A percentile compares a stretch with the other conserved stretches of the same genome.
These are phyloP conservation scores for Nephila pilipes DNA, from an alignment of 1,140 invertebrate genomes.

Conservation along the genomic window DNA sequence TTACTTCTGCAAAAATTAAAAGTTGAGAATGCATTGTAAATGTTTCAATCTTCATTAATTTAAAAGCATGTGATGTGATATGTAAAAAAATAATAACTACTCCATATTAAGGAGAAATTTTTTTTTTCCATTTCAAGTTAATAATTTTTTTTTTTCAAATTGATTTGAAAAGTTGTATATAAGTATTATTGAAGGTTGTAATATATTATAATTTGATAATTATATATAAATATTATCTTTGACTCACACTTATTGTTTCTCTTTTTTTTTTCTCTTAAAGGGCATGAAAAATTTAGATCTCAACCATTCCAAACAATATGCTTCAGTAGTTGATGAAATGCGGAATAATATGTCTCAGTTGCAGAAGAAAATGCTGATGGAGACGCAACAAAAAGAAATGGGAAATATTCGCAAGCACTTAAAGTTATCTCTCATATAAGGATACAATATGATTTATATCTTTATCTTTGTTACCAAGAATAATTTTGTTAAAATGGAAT, in stretches of 20 bases:
- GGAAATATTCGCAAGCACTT: slow-evolving; percentile 25
- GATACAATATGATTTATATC: neutral
- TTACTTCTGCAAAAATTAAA: no score
- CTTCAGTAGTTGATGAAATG: neutral
- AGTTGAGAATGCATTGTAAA: no score
- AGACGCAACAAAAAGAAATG: slow-evolving; percentile 43
- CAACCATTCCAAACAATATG: slow-evolving; percentile 12
- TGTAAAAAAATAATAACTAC: no score
- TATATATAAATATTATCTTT: no score
- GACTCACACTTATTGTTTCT: neutral
- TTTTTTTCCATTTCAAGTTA: no score
- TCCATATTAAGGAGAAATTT: no score
- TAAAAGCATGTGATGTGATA: no score
- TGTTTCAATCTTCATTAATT: no score
- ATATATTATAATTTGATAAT: neutral
- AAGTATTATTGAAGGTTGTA: no score
- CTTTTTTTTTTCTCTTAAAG: neutral
- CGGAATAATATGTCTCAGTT: neutral
- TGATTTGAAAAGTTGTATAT: no score
- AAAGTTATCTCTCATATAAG: neutral
- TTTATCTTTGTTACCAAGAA: neutral
- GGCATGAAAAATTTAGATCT: neutral
- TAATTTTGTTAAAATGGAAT: neutral
- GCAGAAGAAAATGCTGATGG: slow-evolving; percentile 27
- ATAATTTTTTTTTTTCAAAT: no score